Percentiles rank a stretch among this genome's conserved stretches.
phyloP scores from a whole-genome alignment of 2,888 invertebrate genomes.

The Maniola hyperantus region DNA sequence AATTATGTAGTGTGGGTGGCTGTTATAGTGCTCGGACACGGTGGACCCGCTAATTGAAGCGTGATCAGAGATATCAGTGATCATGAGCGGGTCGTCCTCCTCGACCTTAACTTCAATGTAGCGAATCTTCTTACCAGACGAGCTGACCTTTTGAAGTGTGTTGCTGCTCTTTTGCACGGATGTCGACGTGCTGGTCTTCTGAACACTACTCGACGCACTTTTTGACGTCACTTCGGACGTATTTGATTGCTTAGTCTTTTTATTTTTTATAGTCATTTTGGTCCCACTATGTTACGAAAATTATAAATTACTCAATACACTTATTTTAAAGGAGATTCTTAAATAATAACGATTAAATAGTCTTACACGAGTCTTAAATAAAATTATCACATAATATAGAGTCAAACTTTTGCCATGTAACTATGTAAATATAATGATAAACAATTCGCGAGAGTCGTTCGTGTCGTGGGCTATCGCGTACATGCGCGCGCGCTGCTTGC shows the following conservation, averaged over 20 bases:
- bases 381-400: slow-evolving; percentile 62
- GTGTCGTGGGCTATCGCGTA: slow-evolving; percentile 63
- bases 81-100: slow-evolving; percentile 80
- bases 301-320: slow-evolving; percentile 48
- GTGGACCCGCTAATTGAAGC: slow-evolving; percentile 75
- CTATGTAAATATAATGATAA: slow-evolving; percentile 45
- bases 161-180: slow-evolving; percentile 72
- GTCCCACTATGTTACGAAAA: slow-evolving; percentile 53
- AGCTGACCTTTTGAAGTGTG: slow-evolving; percentile 70
- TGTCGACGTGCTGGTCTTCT: slow-evolving; percentile 70
- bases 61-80: slow-evolving; percentile 77
- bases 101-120: slow-evolving; percentile 81
- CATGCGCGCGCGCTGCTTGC: slow-evolving; percentile 74
- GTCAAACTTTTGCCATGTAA: slow-evolving; percentile 74
- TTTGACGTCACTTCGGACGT: slow-evolving; percentile 68
- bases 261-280: slow-evolving; percentile 82
- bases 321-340: slow-evolving; percentile 64
- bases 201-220: slow-evolving; percentile 75
- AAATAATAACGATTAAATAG: slow-evolving; percentile 65
- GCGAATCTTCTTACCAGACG: slow-evolving; percentile 76
- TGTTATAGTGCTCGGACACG: slow-evolving; percentile 76
- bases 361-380: slow-evolving; percentile 49
- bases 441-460: slow-evolving; percentile 78
- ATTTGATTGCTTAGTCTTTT: slow-evolving; percentile 79
- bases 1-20: slow-evolving; percentile 79